A percentile compares a stretch with the other conserved stretches of the same genome.
Conservation (phyloP, 2,113 vertebrate species). For the Lathamus discolor region DNA sequence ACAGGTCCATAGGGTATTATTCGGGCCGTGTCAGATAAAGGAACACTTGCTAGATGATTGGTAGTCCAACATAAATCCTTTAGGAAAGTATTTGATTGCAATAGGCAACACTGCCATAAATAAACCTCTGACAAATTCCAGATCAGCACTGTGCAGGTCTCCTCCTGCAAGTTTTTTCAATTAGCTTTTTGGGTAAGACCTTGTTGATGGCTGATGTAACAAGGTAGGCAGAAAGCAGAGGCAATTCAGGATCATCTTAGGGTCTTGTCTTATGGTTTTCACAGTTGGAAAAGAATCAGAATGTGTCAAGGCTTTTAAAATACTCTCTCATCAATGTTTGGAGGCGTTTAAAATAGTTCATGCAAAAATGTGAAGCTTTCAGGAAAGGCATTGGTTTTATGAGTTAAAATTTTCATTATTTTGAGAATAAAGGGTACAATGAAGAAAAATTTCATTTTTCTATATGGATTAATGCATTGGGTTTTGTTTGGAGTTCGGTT, state of each 20-base stretch:
- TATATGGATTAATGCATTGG: background rate
- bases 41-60: background rate
- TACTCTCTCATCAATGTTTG: background rate
- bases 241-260: background rate
- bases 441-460: background rate
- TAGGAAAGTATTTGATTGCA: background rate
- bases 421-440: background rate
- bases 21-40: background rate
- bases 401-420: background rate
- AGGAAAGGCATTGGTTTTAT: background rate
- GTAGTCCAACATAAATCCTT: background rate
- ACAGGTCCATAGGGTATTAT: background rate
- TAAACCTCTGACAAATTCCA: background rate
- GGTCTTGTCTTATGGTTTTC: background rate
- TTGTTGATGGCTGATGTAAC: background rate
- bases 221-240: background rate
- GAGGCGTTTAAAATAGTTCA: background rate
- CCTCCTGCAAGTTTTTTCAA: background rate
- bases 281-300: background rate
- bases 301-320: background rate
- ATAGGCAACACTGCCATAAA: background rate
- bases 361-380: background rate
- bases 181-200: background rate
- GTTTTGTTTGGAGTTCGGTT: rapidly evolving
- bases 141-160: background rate